Base-by-base conservation (phyloP, 2,888 invertebrate species). In the Eupithecia tripunctaria region DNA sequence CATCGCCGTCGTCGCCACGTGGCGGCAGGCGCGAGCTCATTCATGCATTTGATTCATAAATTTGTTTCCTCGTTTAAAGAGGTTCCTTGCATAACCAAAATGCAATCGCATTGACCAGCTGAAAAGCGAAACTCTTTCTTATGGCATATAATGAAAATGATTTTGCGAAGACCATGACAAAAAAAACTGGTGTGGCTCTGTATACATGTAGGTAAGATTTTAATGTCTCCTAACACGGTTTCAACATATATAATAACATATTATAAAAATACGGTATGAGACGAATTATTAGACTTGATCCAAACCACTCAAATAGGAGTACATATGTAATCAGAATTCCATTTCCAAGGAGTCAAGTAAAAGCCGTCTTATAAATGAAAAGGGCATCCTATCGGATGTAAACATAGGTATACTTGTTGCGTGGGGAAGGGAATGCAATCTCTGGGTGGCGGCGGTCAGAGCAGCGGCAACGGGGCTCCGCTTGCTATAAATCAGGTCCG, bases 41-140 rank as follows among this genome's bases (percentile, higher is more conserved):
- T 94, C 94, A 94, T 91, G 89, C 90, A 91, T 93, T 93, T 93
- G 92, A 94, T 94, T 94, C 94, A 94, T 93, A 89, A 56, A 91
- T 89, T 85, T 87, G 87, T 86, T 86, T 84, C 81, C 82, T 85
- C 77, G 82, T 81, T 83, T 86, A 78, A 85, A 82, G 84, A 82
- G 32, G 12, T 15, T 12, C 36, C 85, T 83, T 76, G 81, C 79
- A 81, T 78, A 74, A n/a, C n/a, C n/a, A 2, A 36, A 63, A 3
- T 29, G 60, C 29, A 27, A 29, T 27, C 29, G 29, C 0, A 36
- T 36, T 63, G 1, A 12, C 8, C 10, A 36, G 4, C 29, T n/a
- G 15, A 63, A 8, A n/a, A 18, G 15, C 27, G 56, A 56, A 10
- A 12, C 4, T 12, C 56, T 56, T 25, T 14, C 12, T 3, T 21